Conservation (phyloP, 2,797 vertebrate genomes). For the Lagodon rhomboides region DNA sequence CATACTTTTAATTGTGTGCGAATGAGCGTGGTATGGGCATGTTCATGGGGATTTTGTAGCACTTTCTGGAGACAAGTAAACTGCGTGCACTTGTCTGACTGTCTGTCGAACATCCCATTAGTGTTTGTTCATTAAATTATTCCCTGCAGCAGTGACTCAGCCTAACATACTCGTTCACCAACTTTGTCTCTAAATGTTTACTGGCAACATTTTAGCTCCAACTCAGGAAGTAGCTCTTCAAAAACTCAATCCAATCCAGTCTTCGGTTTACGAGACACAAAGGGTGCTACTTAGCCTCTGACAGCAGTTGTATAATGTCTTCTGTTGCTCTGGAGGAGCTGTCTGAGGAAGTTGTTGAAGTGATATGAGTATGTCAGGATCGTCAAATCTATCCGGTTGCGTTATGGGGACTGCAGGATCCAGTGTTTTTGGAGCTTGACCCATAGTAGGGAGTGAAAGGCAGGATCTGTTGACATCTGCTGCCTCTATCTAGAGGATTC, state of each 20-base stretch:
- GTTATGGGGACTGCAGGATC: background rate
- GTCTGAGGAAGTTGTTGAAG: background rate
- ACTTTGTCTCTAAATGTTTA: background rate
- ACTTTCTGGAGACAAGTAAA: slow-evolving; percentile 37
- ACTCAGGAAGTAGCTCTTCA: background rate
- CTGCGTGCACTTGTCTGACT: background rate
- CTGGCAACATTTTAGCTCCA: background rate
- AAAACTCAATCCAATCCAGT: background rate
- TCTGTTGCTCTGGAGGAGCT: background rate
- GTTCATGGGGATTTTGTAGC: background rate
- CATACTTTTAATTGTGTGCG: background rate
- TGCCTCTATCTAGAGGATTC: background rate
- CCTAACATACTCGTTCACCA: background rate
- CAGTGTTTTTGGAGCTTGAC: background rate
- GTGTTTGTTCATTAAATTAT: background rate
- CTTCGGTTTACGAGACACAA: background rate
- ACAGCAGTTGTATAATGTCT: background rate
- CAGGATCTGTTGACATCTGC: background rate
- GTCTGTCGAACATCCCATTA: slow-evolving; percentile 9
- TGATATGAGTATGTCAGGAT: background rate
- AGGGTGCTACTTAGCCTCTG: background rate
- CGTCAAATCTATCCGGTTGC: background rate
- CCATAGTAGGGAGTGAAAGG: background rate
- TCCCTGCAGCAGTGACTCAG: background rate
- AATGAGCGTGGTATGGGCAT: background rate